These are phyloP conservation scores for Amphipoea lucens DNA, from an alignment of 2,888 invertebrate genomes.

Conservation along the genomic window DNA sequence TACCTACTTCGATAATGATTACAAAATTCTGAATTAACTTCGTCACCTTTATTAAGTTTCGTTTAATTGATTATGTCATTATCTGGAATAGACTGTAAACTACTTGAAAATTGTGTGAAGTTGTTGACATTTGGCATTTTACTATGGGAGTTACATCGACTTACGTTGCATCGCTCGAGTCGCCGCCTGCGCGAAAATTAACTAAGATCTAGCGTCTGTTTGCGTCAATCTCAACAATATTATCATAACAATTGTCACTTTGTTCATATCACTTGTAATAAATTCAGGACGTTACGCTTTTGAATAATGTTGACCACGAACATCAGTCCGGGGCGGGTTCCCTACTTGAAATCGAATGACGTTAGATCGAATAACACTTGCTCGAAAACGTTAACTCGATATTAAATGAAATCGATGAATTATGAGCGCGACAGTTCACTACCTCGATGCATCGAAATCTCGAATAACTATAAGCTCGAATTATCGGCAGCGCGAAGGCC, in stretches of 20 bases:
- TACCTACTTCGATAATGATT: neutral
- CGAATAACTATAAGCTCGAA: too few species aligned
- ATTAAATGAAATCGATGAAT: too few species aligned
- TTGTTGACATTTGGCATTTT: conserved; percentile 57
- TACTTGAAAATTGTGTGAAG: conserved; percentile 42
- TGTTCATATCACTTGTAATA: conserved; percentile 37
- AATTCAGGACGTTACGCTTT: conserved; percentile 32
- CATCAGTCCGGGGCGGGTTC: too few species aligned
- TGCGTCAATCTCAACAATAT: conserved; percentile 49
- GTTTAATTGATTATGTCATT: conserved; percentile 15
- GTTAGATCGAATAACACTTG: too few species aligned
- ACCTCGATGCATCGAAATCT: too few species aligned
- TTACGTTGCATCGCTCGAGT: conserved; percentile 26
- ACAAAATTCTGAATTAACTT: conserved; percentile 7
- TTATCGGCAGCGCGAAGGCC: too few species aligned
- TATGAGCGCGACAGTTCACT: too few species aligned
- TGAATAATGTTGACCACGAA: conserved; percentile 23
- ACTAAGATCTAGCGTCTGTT: conserved; percentile 42
- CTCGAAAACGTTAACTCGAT: too few species aligned
- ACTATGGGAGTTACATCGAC: conserved; percentile 38
- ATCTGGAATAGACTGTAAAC: conserved; percentile 32
- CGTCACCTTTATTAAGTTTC: neutral
- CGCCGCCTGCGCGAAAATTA: conserved; percentile 36
- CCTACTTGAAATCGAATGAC: too few species aligned
- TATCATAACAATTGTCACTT: conserved; percentile 54